Base-by-base conservation (phyloP, 2,888 invertebrate species). In the Mesoligia furuncula region DNA sequence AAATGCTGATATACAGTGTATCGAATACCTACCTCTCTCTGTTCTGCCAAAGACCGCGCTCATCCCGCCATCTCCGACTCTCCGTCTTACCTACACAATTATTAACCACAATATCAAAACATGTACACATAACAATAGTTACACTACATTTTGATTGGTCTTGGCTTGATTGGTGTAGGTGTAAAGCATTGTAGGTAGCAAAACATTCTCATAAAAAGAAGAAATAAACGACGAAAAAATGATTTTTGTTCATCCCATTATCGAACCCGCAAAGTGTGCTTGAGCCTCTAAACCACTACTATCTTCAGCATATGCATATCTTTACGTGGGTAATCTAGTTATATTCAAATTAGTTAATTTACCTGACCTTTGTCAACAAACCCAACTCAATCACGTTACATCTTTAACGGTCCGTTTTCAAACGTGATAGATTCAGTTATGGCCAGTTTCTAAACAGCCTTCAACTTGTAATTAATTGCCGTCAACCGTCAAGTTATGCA, bases 381-480 rank as follows among this genome's bases (percentile, higher is more conserved):
- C 79, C 75, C 69, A 70, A 15, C 66, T 61, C 69, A 73, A 67
- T 71, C 67, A 68, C 62, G 45, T 48, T 7, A 54, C 15, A 51
- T 11, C 11, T 79, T 7, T 6, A 45, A 15, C 13, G 36, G 54
- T 64, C 15, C 17, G 17, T 72, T 71, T 73, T 61, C 20, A 75
- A 65, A 66, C 20, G 36, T 48, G n/a, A n/a, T 66, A 59, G 39
- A 64, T 72, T 73, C 59, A 45, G 31, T 51, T 54, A 71, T 31
- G 20, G 24, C 36, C 27, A n/a, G 20, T n/a, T 61, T 42, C 54
- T 36, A 77, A 81, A 59, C 48, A 66, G 24, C 73, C 39, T 73
- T 70, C 20, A 27, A 57, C 51, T 61, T 45, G 45, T 80, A 48
- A 75, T 68, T 75, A 76, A 85, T 82, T 62, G 15, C 62, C 42